Evolutionary conservation across 2,888 invertebrate species (phyloP), one percentile per base, ranked within the genome.

Genomic region (Beris morrisii): DNA sequence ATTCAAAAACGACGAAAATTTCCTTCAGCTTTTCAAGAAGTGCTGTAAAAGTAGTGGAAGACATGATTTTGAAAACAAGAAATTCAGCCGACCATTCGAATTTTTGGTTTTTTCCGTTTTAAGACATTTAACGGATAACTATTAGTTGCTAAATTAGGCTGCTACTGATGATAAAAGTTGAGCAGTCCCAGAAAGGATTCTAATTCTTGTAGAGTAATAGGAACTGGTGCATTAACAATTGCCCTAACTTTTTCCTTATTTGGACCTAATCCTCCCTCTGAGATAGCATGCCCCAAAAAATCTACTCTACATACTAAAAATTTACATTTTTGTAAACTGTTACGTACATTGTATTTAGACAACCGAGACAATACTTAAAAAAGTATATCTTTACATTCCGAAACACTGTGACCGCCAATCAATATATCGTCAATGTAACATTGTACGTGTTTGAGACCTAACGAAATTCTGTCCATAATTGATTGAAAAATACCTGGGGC

Each of bases 311-410:
- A 6, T 53, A 61, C 46, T 28, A 71, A 65, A 63, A 70, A 71
- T 50, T 64, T 56, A 67, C 69, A 70, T 68, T 71, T 70, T 11
- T 50, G 52, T n/a, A 64, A 32, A 48, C 70, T 70, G 5, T 69
- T 22, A 11, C 44, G 48, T 0, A 71, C 67, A 30, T 70, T 68
- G n/a, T 64, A 43, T 13, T 54, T 31, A 2, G 32, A 28, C n/a
- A 70, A 28, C 12, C 56, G 53, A n/a, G 52, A 9, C 2, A 66
- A 63, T 13, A 70, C 66, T 48, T 31, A n/a, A 9, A 43, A n/a
- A n/a, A 71, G 43, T n/a, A 54, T 59, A 1, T 43, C 32, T 44
- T 53, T 53, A 46, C 70, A 69, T 15, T 66, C 59, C n/a, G 57
- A 53, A 6, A 45, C 15, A 55, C 9, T 32, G 22, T 12, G 28